These are phyloP conservation scores for Abscondita cerata DNA, from an alignment of 2,888 invertebrate genomes.

Conservation along the genomic window DNA sequence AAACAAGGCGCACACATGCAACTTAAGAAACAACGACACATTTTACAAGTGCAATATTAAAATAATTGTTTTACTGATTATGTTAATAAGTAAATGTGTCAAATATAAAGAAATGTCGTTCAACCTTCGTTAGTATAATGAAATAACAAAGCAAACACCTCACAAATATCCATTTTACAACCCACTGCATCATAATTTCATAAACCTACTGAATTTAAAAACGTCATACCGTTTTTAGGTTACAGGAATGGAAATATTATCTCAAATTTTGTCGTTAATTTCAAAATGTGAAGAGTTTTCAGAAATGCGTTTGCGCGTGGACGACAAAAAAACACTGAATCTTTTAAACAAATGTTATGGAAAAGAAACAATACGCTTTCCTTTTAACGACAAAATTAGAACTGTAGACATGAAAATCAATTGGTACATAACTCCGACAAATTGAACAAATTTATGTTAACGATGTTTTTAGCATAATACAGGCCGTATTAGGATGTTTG, in stretches of 20 bases:
- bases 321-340: slow-evolving; percentile 75
- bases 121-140: no score
- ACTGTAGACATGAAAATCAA: slow-evolving; percentile 78
- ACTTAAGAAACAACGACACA: no score
- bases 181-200: no score
- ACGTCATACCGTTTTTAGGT: no score
- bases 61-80: no score
- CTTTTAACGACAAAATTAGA: slow-evolving; percentile 74
- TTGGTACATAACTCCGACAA: slow-evolving; percentile 63
- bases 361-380: slow-evolving; percentile 68
- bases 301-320: slow-evolving; percentile 71
- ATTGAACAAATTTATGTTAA: not conserved
- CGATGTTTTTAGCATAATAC: slow-evolving; percentile 67
- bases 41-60: no score
- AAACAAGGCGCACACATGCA: no score
- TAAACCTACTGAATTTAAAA: no score
- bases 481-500: slow-evolving; percentile 75
- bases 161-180: no score
- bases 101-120: no score
- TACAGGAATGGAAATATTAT: slow-evolving; percentile 65
- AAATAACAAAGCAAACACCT: no score
- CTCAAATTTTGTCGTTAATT: slow-evolving; percentile 63
- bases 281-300: slow-evolving; percentile 72
- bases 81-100: no score
- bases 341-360: slow-evolving; percentile 69